Evolutionary conservation across 2,888 invertebrate genomes (phyloP), one percentile per base, ranked within the genome.

Genomic region (Hybos culiciformis): DNA sequence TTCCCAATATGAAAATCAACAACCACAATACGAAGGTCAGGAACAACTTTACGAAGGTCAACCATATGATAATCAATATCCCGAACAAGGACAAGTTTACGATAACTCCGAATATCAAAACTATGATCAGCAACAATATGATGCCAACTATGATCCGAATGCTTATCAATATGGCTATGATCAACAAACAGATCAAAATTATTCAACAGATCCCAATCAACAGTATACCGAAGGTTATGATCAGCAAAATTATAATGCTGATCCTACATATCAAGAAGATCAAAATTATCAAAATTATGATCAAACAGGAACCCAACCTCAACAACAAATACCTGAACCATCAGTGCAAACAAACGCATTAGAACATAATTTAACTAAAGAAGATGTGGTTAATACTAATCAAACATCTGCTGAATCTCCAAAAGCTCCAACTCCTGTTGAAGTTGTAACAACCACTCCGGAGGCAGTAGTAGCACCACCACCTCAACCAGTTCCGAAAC

Each of bases 121-220:
- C 46, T 66, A 63, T 47, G 61, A 61, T 47, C 52, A 56, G 3
- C 43, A 55, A 7, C 57, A 60, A 29, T 62, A 60, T 43, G 49
- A 48, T 44, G 48, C 47, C 33, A 54, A 53, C 44, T 61, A 61
- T 48, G 63, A 60, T 52, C 55, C 58, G 21, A 60, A 54, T 43
- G 53, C 56, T 26, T 64, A 64, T 50, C 59, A 61, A 18, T 66
- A 64, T 43, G 58, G 58, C 45, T 66, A 63, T 49, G 59, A 59
- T 23, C 61, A 62, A 50, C 46, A 57, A 15, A n/a, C n/a, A n/a
- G n/a, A n/a, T n/a, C 61, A 55, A 7, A 19, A 21, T 14, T 19
- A 20, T 11, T n/a, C n/a, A n/a, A 37, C 40, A 24, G 59, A 60
- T 51, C 54, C 57, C 5, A 48, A 53, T 17, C 57, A 56, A 37